Evolutionary conservation across 2,113 vertebrate genomes (phyloP).

Genomic region (Gallinago paraguaiae): DNA sequence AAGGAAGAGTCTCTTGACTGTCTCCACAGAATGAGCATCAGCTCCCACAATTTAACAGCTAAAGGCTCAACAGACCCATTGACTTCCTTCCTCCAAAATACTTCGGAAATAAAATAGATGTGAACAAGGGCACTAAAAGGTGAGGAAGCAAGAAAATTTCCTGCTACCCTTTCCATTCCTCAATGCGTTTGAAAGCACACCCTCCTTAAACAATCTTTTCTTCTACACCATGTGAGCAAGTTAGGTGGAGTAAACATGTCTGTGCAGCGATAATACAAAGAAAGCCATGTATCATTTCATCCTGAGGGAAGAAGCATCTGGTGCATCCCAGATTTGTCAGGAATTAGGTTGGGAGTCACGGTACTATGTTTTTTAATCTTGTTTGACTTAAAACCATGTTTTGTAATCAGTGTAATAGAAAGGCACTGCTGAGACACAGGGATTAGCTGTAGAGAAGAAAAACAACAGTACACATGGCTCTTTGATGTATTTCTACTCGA

Average conservation of each 20-base stretch:
- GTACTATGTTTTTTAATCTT: slow-evolving; percentile 23
- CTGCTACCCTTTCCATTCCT: not conserved
- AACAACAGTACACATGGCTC: not conserved
- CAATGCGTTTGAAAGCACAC: rapidly evolving
- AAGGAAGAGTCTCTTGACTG: not conserved
- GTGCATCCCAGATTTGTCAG: slow-evolving; percentile 54
- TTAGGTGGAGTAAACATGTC: slow-evolving; percentile 32
- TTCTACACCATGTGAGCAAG: not conserved
- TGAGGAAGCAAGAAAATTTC: not conserved
- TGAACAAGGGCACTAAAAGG: not conserved
- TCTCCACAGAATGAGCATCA: not conserved
- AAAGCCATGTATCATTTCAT: slow-evolving; percentile 16
- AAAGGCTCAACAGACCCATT: not conserved
- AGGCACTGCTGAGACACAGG: not conserved
- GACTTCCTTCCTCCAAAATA: not conserved
- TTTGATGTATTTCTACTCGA: slow-evolving; percentile 21
- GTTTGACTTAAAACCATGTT: slow-evolving; percentile 56
- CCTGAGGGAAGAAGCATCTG: slow-evolving; percentile 25
- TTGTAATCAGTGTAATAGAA: slow-evolving; percentile 52
- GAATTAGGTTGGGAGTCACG: slow-evolving; percentile 47
- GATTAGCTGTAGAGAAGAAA: slow-evolving; percentile 31
- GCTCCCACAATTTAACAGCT: not conserved
- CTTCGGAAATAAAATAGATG: not conserved
- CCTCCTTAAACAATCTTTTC: not conserved
- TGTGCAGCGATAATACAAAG: slow-evolving; percentile 9